Evolutionary conservation across 2,888 invertebrate species (phyloP), one percentile per base, ranked within the genome.

Genomic region (Caenorhabditis drosophilae): DNA sequence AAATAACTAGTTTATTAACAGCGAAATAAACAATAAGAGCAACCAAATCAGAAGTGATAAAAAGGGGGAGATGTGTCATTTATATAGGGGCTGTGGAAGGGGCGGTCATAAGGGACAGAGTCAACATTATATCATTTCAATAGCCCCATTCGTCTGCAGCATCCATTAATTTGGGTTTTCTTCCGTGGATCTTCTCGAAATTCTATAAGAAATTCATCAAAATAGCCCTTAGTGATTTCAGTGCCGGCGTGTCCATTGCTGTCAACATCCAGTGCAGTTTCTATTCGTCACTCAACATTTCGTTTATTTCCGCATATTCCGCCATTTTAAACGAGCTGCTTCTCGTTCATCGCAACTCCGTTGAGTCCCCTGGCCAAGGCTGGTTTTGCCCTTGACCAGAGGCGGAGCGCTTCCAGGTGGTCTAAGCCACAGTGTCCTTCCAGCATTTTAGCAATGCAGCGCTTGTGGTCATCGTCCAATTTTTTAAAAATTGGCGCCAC

Each of bases 371-470:
- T 31, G 31, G 31, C 31, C 7, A 6, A 6, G 12, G 7, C 7
- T 6, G 12, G n/a, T n/a, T n/a, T n/a, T 31, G 31, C n/a, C n/a
- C n/a, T n/a, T n/a, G n/a, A n/a, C n/a, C n/a, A n/a, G n/a, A n/a
- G n/a, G n/a, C n/a, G n/a, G 7, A 9, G 31, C 6, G 12, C 6
- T 9, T 31, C 12, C 7, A 31, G 6, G 81, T 2, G 81, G 81
- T 26, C 75, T 76, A 0, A 75, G 76, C 4, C 81, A 81, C 50
- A 82, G 81, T 81, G 81, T 79, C 56, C 79, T n/a, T n/a, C n/a
- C n/a, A n/a, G n/a, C n/a, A n/a, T n/a, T n/a, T n/a, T n/a, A n/a
- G n/a, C n/a, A 81, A 58, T 22, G 81, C 81, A 1, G 67, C 75
- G 7, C 81, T 78, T 59, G 74, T 70, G 59, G 73, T 80, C 81